These are phyloP conservation scores for Gari tellinella DNA, from an alignment of 2,888 invertebrate species.

Conservation along the genomic window DNA sequence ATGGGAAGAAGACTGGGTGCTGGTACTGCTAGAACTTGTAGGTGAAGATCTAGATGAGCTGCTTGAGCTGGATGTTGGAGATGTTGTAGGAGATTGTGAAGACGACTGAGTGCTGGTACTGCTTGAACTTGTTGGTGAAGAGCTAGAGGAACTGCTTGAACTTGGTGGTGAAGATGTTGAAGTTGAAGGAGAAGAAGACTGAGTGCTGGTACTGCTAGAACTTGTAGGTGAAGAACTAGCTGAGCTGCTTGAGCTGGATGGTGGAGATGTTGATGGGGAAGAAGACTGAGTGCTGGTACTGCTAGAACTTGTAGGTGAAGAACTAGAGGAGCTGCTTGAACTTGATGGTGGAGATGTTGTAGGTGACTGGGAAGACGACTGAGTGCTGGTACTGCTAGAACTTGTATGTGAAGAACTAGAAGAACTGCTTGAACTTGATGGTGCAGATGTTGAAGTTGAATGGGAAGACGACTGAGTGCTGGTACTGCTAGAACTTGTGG, in stretches of 20 bases:
- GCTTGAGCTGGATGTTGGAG: too few relatives aligned
- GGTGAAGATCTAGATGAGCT: too few relatives aligned
- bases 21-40: too few relatives aligned
- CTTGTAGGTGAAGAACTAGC: neutral
- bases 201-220: neutral
- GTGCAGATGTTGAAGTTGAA: neutral
- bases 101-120: too few relatives aligned
- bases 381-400: too few relatives aligned
- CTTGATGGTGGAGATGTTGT: neutral
- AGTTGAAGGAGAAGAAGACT: neutral
- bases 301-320: neutral
- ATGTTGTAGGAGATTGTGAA: too few relatives aligned
- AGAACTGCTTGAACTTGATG: neutral
- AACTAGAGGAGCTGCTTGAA: neutral
- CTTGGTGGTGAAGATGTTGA: too few relatives aligned
- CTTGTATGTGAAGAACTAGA: neutral
- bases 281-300: too few relatives aligned
- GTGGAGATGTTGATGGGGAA: neutral
- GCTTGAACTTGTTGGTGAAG: neutral
- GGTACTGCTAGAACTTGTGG: neutral
- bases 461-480: neutral
- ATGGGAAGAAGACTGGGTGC: too few relatives aligned
- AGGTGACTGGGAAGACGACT: neutral
- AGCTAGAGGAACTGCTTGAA: neutral
- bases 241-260: neutral